Base-by-base conservation (phyloP, 1,140 invertebrate species). In the Macrobrachium nipponense region DNA sequence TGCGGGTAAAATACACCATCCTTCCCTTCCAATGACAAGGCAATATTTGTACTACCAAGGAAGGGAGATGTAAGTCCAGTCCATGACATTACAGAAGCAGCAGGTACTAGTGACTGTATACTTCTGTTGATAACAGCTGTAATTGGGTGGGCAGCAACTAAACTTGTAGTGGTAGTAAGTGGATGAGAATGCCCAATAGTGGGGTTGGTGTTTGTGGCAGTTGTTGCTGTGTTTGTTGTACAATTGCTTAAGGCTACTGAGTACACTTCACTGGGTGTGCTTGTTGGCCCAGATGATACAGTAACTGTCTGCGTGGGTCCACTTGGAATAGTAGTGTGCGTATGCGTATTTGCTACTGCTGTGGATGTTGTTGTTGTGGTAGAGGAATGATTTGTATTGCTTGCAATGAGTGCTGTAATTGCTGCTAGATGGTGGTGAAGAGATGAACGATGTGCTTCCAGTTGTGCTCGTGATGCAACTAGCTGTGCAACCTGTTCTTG, bases 401-500 rank as follows among this genome's bases (percentile, higher is more conserved):
- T 87, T 6, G 82, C 81, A 64, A 83, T 83, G 12, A 83, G 62
- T 18, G 82, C 73, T 10, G 87, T 83, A 58, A 84, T 51, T 44
- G 87, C 81, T 61, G 83, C 79, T n/a, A 89, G 78, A 62, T 89
- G 88, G 68, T 89, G 88, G 36, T 89, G 88, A 7, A 89, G 80
- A 12, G 88, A 68, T 51, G 83, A 78, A 15, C 88, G 66, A 44
- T 89, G 88, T 20, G 82, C 82, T 44, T 89, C 86, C 23, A 87
- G 72, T 73, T 89, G 88, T 68, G 86, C 79, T 23, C 88, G 44
- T 27, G 88, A 82, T 59, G 78, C 78, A 68, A 89, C 86, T 27
- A 89, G 76, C 73, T 89, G 85, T n/a, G 86, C 86, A 18, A 89
- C 88, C 66, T 87, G 88, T 73, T 89, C 86, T 64, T 87, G 88